Base-by-base conservation (phyloP, 1,140 invertebrate genomes). In the Ctenoplectra terminalis region DNA sequence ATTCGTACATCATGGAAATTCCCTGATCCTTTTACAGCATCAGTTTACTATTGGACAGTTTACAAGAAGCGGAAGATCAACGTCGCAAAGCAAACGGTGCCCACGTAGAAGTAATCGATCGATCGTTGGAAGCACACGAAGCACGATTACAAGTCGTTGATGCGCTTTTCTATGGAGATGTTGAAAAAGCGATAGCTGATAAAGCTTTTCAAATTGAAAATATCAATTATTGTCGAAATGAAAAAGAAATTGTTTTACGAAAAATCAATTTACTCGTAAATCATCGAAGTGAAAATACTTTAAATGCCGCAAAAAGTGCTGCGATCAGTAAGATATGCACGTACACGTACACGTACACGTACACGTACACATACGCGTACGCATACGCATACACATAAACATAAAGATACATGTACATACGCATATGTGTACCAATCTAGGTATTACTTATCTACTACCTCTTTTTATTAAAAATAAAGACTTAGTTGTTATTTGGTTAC, bases 31-130 rank as follows among this genome's bases (percentile, higher is more conserved):
- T 48, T 29, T 79, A 4, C 54, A 92, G 92, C 40, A 91, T 92
- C 50, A 88, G 85, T 74, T 80, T 91, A 52, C 66, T 92, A 11
- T n/a, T 93, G 56, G 88, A 91, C 23, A 85, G 85, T 34, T 50
- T 93, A 9, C 80, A 87, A 37, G 84, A 87, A 29, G 71, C 88
- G 2, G 88, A 92, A 26, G 81, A 89, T 9, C 91, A 92, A 61
- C 86, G 90, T 80, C 85, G 84, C 46, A 88, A 23, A 37, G 90
- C 80, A 31, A 70, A 84, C 17, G 80, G 66, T 64, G 48, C 84
- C 4, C 90, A 92, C 48, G 71, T 81, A n/a, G 85, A 90, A 15
- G 78, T 77, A 9, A 90, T 94, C 29, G 88, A 92, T 84, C 67
- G 64, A 23, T 76, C 92, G 0, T 71, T 93, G 1, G n/a, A 76